Evolutionary conservation across 1,140 invertebrate species (phyloP), one percentile per base, ranked within the genome.

Genomic region (Drosophila nannoptera): DNA sequence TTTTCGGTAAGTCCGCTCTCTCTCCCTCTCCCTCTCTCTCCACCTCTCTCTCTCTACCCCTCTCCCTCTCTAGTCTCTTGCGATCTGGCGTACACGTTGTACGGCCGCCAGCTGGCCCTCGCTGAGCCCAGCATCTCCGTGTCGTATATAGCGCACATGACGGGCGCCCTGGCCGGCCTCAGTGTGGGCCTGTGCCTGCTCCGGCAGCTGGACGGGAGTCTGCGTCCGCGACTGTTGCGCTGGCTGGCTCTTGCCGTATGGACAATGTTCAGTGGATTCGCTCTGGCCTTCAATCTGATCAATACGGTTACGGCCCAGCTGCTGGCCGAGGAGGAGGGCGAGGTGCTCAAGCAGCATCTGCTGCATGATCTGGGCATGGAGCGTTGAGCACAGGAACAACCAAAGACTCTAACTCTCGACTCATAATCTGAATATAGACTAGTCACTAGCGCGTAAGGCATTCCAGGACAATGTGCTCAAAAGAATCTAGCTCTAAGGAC

Each of bases 181-280:
- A 97, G 96, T 6, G 94, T 97, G 73, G 95, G 95, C 3, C 92
- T 99, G 11, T 91, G 98, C 14, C 96, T 99, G 9, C 91, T 99
- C 56, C 98, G 98, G 90, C 98, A 99, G 91, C 97, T 98, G 89
- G 96, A 98, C 42, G 96, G 97, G 83, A 94, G 96, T 55, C 91
- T 97, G 0, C 96, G 97, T 90, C 96, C 97, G 88, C 95, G 97
- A 75, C 91, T 98, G 36, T 91, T 98, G 48, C 98, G 97, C 95
- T 98, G 97, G 97, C 93, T 98, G 55, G 97, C 97, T 2, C 90
- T 99, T 5, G 95, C 95, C 11, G 94, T 98, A 1, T 99, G 98
- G 90, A 93, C 95, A 0, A 94, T 96, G 0, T 98, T 97, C 90
- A 97, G 95, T 7, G 92, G 97, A 22, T 98, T 98, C 90, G 96